Conservation (phyloP, 1,140 invertebrate genomes). For the Fopius arisanus region DNA sequence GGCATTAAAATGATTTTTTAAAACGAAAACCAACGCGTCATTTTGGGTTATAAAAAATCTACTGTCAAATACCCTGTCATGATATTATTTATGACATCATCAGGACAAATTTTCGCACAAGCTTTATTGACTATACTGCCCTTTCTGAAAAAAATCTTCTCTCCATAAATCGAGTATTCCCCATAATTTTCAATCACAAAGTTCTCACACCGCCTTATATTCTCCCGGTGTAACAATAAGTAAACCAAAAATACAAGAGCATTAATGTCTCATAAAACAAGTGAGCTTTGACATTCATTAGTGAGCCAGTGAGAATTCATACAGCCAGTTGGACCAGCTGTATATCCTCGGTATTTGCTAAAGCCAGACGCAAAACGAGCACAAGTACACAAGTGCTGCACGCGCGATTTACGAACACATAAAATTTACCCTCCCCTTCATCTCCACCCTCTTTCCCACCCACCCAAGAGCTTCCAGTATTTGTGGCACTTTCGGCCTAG, state of each 20-base stretch:
- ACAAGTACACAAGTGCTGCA: conserved; percentile 9
- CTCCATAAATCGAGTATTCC: no score
- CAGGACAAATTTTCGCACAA: no score
- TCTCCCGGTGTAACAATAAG: not conserved
- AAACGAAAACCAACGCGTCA: not conserved
- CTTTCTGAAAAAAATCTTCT: no score
- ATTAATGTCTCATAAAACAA: not conserved
- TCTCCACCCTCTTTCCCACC: not conserved
- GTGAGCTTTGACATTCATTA: conserved; percentile 28
- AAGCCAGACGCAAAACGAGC: conserved; percentile 21
- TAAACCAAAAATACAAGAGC: not conserved
- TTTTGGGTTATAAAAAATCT: no score
- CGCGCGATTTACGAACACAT: conserved; percentile 25
- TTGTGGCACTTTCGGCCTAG: not conserved
- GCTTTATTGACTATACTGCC: no score
- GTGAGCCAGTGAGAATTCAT: conserved; percentile 10
- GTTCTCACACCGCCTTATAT: no score
- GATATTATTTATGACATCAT: no score
- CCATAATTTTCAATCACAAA: no score
- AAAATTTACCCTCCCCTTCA: conserved; percentile 11
- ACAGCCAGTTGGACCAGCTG: conserved; percentile 12
- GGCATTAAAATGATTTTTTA: no score
- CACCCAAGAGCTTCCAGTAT: not conserved
- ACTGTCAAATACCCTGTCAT: no score
- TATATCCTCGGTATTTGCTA: conserved; percentile 18